Conservation (phyloP, 2,113 vertebrate species). For the Rhinoderma darwinii region DNA sequence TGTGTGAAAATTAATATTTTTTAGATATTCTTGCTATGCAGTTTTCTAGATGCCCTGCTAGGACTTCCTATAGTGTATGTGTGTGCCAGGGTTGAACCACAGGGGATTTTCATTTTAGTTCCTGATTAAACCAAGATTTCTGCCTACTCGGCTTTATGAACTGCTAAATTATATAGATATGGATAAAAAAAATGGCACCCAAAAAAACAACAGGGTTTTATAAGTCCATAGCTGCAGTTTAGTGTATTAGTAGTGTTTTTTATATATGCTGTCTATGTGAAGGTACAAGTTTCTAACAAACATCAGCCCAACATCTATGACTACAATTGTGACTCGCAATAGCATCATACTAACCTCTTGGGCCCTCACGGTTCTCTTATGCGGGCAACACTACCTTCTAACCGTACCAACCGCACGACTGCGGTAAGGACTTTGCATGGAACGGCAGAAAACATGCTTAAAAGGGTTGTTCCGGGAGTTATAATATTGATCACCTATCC, state of each 20-base stretch:
- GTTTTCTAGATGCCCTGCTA: conserved; percentile 20
- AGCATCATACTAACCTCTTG: neutral
- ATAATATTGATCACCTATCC: too few species aligned
- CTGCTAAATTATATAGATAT: neutral
- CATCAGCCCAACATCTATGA: neutral
- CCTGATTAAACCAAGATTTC: conserved; percentile 19
- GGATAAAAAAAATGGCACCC: neutral
- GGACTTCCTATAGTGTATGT: conserved; percentile 23
- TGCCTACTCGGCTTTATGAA: conserved; percentile 5
- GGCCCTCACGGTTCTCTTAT: neutral
- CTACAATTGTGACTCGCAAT: neutral
- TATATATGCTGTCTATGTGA: neutral
- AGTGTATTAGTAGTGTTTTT: neutral
- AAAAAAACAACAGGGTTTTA: neutral
- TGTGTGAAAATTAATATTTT: conserved; percentile 43
- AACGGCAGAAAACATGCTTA: too few species aligned
- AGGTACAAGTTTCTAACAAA: neutral
- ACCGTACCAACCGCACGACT: too few species aligned
- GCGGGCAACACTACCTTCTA: too few species aligned
- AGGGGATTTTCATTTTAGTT: conserved; percentile 29
- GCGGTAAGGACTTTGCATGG: too few species aligned
- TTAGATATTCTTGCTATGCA: conserved; percentile 23
- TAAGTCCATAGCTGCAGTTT: neutral
- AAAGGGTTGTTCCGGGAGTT: too few species aligned
- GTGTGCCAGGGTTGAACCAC: conserved; percentile 35